Evolutionary conservation across 2,888 invertebrate genomes (phyloP), one percentile per base, ranked within the genome.

Genomic region (Stramonita haemastoma): DNA sequence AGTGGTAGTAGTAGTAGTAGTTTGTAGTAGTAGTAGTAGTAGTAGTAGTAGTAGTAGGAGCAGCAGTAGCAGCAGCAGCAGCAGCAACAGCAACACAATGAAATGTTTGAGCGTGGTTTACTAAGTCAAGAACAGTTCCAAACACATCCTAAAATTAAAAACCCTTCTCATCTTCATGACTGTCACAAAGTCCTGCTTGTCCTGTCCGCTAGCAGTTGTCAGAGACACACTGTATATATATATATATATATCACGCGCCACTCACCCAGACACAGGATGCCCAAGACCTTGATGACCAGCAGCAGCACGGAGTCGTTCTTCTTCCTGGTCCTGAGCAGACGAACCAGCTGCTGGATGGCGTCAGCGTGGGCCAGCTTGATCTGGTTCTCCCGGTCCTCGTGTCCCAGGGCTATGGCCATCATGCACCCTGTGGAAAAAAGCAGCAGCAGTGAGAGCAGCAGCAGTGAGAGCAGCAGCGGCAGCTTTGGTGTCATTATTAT

Each of bases 261-360:
- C 94, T 94, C 90, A 96, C 96, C 96, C 4, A 96, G 93, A 93
- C 96, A 96, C 34, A 96, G 94, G 77, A 94, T 94, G 87, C 96
- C 96, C 57, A 96, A 91, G 81, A 95, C 95, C 92, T 95, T 94
- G 66, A 96, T 95, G 84, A 95, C 95, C 93, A 94, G 94, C 56
- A 95, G 93, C 87, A 96, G 92, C 8, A 96, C 96, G 90, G 93
- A 93, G 46, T 93, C 92, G 13, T 95, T 94, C 8, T 95, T 94
- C 87, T 95, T 95, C 17, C 93, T 93, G 66, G 95, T 93, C 15
- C 95, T 93, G 70, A 96, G 92, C 81, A 96, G 93, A 70, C 96
- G 91, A 0, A 96, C 94, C 2, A 96, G 92, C 87, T 96, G 95
- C 85, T 94, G 94, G 89, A 96, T 94, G 66, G 95, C 95, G 87